Evolutionary conservation across 2,797 vertebrate species (phyloP), one percentile per base, ranked within the genome.

Genomic region (Tapirus indicus): DNA sequence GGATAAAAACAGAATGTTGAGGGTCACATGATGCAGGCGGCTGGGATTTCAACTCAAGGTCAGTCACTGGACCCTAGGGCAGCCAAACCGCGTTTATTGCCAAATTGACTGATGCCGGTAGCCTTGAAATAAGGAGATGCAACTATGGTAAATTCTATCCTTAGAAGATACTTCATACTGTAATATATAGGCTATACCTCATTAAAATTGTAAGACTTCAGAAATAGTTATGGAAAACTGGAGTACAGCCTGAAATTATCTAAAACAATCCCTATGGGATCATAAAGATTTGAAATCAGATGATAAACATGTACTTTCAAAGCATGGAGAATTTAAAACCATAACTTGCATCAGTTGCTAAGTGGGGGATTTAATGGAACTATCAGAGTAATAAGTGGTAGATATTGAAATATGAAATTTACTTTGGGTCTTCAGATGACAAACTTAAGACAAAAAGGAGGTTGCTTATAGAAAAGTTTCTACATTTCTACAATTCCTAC

Each of bases 1-100:
- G 77, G 93, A 98, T 98, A 98, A 98, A 98, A 98, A 97, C 86
- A 79, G 95, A 95, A 96, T 97, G 56, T 13, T 95, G 91, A 98
- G 44, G 90, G 52, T 98, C 97, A 98, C 64, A 60, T 95, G 97
- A 97, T 88, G 49, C 23, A 90, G 56, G 80, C 89, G 95, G 91
- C 84, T 97, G 87, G 83, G 87, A 97, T 98, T 97, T 96, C 90
- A 98, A 95, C 58, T 54, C 13, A 58, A 97, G 92, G 96, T 97
- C 94, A 94, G 92, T 74, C 91, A 84, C 79, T 97, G 96, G 90
- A 98, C 87, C 47, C 38, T 86, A 82, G 95, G 79, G 35, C 97
- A 98, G 93, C 80, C 96, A 95, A 97, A 97, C 5, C 88, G 68
- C 80, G 66, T 77, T 98, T 96, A 95, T 77, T 95, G 78, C 94